Percentiles rank a stretch among this genome's conserved stretches.
phyloP scores from a whole-genome alignment of 1,140 invertebrate genomes.

The Drosophila hydei region DNA sequence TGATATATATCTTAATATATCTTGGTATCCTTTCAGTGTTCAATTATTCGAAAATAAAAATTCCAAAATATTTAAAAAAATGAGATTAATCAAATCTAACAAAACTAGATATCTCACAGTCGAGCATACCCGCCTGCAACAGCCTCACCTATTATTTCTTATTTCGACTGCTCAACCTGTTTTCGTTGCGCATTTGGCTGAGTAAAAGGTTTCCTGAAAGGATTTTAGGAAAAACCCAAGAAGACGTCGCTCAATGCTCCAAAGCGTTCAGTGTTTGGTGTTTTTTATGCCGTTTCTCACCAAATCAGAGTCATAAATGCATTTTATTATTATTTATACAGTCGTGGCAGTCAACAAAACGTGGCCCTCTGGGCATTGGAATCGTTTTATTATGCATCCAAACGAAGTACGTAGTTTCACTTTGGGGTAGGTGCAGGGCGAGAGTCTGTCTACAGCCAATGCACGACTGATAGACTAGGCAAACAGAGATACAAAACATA shows the following conservation, averaged over 20 bases:
- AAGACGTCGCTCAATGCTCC: constrained; percentile 28
- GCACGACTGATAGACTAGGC: constrained; percentile 43
- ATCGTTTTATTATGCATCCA: constrained; percentile 54
- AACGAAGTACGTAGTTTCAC: constrained; percentile 28
- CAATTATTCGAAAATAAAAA: no score
- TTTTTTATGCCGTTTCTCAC: constrained; percentile 64
- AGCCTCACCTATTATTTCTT: not conserved
- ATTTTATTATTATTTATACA: constrained; percentile 70
- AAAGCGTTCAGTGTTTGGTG: constrained; percentile 7
- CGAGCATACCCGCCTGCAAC: not conserved
- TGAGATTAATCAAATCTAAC: no score
- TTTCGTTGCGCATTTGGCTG: constrained; percentile 59
- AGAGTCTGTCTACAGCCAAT: constrained; percentile 13
- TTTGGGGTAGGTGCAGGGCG: constrained; percentile 57
- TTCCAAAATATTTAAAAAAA: no score
- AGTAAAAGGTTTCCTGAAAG: constrained; percentile 44
- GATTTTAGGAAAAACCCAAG: constrained; percentile 39
- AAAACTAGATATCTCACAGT: not conserved
- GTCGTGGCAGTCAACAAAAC: constrained; percentile 9
- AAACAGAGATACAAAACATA: constrained; percentile 40
- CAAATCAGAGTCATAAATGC: constrained; percentile 76
- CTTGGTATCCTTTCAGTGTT: no score
- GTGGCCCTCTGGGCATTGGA: constrained; percentile 23
- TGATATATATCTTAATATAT: no score
- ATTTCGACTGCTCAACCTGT: constrained; percentile 54